Base-by-base conservation (phyloP, 2,888 invertebrate genomes). In the Ephialtes manifestator region DNA sequence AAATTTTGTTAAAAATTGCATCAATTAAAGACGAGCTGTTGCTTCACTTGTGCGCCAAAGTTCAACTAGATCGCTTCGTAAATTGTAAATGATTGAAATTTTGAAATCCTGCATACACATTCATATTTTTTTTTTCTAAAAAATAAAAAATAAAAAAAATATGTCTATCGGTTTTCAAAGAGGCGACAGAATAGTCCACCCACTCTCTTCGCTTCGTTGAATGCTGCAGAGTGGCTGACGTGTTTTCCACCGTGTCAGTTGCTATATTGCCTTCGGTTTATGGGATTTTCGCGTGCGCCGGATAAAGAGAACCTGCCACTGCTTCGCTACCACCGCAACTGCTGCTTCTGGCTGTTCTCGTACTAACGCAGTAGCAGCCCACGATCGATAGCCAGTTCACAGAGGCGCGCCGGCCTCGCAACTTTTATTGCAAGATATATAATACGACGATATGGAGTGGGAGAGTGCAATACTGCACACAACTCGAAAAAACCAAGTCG, bases 261-360 rank as follows among this genome's bases (percentile, higher is more conserved):
- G 68, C 48, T 58, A 51, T 68, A 15, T 13, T 48, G 60, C 43
- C 58, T 28, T 75, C 75, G 75, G 60, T 79, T 85, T 82, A 82
- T 75, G 85, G 65, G 79, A 79, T 85, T 85, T 85, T 85, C 85
- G 81, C 81, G 81, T 82, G 85, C 72, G 48, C 18, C 71, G 24
- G 70, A 65, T 65, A 67, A 82, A 78, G 51, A 65, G 75, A 78
- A 79, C 70, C 55, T 39, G 60, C 67, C 4, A 11, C 18, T 65
- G 11, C 65, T 20, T 39, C 65, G 39, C 65, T 18, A 39, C 18
- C 43, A 18, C 39, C 20, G 28, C 39, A 15, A 35, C 60, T 18
- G 35, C 31, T 15, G 60, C 35, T 13, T 20, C 55, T 3, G 55
- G 60, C 70, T 60, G 43, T 65, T 72, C 65, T 35, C 35, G 55